These are phyloP conservation scores for Acanthurus tractus DNA, from an alignment of 2,797 vertebrate genomes.

Conservation along the genomic window DNA sequence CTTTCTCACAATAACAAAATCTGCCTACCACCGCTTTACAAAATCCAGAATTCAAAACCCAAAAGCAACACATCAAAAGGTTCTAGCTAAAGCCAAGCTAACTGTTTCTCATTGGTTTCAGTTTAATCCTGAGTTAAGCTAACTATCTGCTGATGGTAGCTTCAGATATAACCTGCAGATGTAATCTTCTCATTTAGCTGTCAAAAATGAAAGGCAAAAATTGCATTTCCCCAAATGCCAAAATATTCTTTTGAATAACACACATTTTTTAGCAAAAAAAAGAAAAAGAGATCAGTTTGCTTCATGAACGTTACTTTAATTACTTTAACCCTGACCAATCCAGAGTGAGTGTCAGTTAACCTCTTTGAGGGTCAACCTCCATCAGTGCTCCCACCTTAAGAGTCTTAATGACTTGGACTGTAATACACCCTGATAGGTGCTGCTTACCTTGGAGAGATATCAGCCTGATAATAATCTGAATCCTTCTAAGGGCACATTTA, in stretches of 20 bases:
- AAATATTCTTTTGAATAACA: not conserved
- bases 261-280: not conserved
- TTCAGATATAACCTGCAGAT: not conserved
- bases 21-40: not conserved
- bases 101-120: not conserved
- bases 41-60: not conserved
- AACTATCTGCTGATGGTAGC: not conserved
- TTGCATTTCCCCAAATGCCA: not conserved
- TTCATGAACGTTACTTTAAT: not conserved
- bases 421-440: constrained; percentile 61
- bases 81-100: not conserved
- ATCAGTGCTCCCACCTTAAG: constrained; percentile 10
- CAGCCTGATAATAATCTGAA: constrained; percentile 66
- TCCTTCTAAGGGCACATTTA: constrained; percentile 68
- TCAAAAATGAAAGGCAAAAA: not conserved
- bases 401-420: constrained; percentile 45
- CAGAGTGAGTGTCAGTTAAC: constrained; percentile 4
- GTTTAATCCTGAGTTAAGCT: not conserved
- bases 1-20: not conserved
- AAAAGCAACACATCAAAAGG: not conserved
- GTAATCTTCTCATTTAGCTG: not conserved
- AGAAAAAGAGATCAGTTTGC: constrained; percentile 9
- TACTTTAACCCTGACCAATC: not conserved
- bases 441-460: constrained; percentile 62
- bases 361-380: constrained; percentile 36